Conservation (phyloP, 2,888 invertebrate genomes). For the Schizaphis graminum region DNA sequence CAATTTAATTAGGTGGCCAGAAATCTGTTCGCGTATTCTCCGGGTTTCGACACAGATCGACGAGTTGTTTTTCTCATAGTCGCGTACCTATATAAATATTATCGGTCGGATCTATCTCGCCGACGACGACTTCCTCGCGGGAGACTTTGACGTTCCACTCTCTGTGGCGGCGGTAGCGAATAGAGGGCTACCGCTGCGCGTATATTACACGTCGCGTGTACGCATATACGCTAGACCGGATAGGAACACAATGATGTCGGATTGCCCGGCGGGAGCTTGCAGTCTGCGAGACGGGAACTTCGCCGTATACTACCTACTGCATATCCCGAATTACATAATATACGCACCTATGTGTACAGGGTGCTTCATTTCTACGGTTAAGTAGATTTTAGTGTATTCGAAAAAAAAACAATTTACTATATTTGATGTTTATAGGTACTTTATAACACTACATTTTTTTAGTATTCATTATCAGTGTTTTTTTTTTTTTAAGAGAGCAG, state of each 20-base stretch:
- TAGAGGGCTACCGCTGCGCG: constrained; percentile 50
- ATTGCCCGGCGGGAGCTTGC: constrained; percentile 39
- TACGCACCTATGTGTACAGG: background rate
- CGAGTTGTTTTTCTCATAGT: background rate
- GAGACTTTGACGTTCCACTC: constrained; percentile 53
- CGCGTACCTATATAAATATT: background rate
- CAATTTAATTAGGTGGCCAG: constrained; percentile 46
- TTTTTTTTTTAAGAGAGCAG: background rate
- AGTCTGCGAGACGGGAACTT: background rate
- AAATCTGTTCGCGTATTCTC: constrained; percentile 23
- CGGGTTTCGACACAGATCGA: constrained; percentile 31
- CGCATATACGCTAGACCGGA: constrained; percentile 3
- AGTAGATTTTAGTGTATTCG: background rate
- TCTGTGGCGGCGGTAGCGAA: background rate
- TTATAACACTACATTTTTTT: background rate
- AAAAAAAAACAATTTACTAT: background rate
- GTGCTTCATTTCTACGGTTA: background rate
- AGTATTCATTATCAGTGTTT: background rate
- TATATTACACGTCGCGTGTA: constrained; percentile 34
- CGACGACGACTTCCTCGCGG: constrained; percentile 45
- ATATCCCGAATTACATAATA: background rate
- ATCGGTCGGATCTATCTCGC: background rate
- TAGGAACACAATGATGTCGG: constrained; percentile 53
- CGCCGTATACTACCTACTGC: background rate
- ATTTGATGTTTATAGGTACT: background rate